These are phyloP conservation scores for Lycia hirtaria DNA, from an alignment of 2,888 invertebrate genomes.

Conservation along the genomic window DNA sequence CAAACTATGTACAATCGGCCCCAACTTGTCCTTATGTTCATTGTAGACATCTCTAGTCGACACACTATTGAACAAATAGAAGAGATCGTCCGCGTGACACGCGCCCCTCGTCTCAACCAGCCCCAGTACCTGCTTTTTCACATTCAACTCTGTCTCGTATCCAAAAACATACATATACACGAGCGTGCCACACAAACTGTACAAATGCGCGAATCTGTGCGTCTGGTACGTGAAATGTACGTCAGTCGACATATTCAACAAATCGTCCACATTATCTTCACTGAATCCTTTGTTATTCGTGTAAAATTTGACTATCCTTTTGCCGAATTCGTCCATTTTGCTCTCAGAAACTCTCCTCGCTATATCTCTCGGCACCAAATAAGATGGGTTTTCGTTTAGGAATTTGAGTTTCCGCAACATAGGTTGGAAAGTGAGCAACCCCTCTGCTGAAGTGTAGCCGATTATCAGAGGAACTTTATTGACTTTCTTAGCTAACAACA, in stretches of 20 bases:
- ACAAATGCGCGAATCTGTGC: constrained; percentile 59
- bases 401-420: constrained; percentile 49
- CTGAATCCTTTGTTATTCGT: constrained; percentile 51
- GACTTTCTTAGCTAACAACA: constrained; percentile 52
- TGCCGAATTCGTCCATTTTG: constrained; percentile 54
- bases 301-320: constrained; percentile 58
- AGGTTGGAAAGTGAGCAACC: constrained; percentile 51
- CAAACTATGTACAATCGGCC: constrained; percentile 61
- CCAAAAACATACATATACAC: constrained; percentile 64
- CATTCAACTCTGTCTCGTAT: constrained; percentile 62
- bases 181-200: constrained; percentile 44
- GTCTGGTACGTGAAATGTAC: constrained; percentile 56
- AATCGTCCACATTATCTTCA: constrained; percentile 44
- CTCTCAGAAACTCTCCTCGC: constrained; percentile 45
- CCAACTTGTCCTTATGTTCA: constrained; percentile 50
- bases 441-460: constrained; percentile 67
- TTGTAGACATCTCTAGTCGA: constrained; percentile 61
- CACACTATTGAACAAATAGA: constrained; percentile 71
- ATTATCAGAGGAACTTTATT: constrained; percentile 60
- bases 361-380: constrained; percentile 59
- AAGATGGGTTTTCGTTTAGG: constrained; percentile 54
- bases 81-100: constrained; percentile 78
- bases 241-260: constrained; percentile 56
- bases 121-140: constrained; percentile 54
- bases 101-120: constrained; percentile 59